Conservation (phyloP, 2,888 invertebrate genomes). For the Resseliella maxima region DNA sequence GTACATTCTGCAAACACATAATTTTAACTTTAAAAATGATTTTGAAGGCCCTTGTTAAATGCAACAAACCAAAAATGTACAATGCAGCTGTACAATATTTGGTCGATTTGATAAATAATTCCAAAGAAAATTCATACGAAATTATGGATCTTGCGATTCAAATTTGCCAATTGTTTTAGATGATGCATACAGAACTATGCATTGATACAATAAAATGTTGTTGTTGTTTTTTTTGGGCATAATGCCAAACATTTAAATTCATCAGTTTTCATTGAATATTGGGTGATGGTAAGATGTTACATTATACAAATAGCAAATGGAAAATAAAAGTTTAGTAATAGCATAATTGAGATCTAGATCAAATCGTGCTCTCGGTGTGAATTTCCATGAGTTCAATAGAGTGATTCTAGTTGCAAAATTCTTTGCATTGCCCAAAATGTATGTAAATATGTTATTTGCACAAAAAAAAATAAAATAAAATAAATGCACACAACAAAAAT, state of each 20-base stretch:
- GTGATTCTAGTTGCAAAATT: neutral
- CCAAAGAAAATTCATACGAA: constrained; percentile 16
- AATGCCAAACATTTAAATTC: too few species aligned
- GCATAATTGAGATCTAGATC: neutral
- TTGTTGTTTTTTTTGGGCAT: too few species aligned
- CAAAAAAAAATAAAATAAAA: neutral
- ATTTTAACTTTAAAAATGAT: neutral
- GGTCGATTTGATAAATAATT: constrained; percentile 7
- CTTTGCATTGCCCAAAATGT: neutral
- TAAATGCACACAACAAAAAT: neutral
- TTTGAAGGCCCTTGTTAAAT: constrained; percentile 6
- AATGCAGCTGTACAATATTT: constrained; percentile 11
- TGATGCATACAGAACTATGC: too few species aligned
- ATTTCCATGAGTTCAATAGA: neutral
- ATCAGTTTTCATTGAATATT: neutral
- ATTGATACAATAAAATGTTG: too few species aligned
- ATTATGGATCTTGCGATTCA: neutral
- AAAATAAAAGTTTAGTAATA: constrained; percentile 18
- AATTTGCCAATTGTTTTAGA: too few species aligned
- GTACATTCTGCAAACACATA: neutral
- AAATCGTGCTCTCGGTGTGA: neutral
- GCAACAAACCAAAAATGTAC: neutral
- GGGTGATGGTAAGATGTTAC: neutral
- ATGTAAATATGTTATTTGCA: too few species aligned
- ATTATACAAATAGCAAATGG: neutral